Conservation (phyloP, 2,888 invertebrate genomes). For the Tetramorium bicarinatum region DNA sequence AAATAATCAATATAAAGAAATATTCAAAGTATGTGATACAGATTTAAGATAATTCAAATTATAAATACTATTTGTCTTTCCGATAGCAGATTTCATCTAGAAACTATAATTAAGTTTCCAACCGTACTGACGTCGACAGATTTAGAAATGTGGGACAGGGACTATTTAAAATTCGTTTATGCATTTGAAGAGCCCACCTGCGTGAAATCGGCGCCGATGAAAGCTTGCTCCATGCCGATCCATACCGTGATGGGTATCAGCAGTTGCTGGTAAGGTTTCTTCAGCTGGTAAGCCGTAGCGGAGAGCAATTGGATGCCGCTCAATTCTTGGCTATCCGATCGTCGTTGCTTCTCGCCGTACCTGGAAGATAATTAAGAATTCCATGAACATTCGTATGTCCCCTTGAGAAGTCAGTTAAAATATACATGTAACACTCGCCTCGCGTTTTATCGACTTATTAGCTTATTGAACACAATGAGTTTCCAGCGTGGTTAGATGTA, state of each 20-base stretch:
- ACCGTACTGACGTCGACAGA: not conserved
- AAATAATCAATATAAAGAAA: not conserved
- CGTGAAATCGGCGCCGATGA: conserved; percentile 96
- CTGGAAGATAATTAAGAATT: conserved; percentile 85
- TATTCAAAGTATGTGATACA: too few relatives aligned
- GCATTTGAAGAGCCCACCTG: conserved; percentile 87
- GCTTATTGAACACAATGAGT: not conserved
- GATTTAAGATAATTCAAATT: too few relatives aligned
- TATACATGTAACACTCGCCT: not conserved
- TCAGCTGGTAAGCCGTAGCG: conserved; percentile 96
- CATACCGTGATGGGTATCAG: conserved; percentile 98
- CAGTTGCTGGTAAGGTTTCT: conserved; percentile 96
- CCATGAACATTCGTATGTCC: not conserved
- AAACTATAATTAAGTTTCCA: conserved; percentile 7
- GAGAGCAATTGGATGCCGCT: conserved; percentile 93
- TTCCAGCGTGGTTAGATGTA: not conserved
- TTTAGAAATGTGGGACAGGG: not conserved
- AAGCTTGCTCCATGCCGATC: conserved; percentile 99
- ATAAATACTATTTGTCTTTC: not conserved
- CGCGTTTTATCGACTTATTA: not conserved
- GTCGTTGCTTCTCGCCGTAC: conserved; percentile 94
- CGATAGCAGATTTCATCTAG: conserved; percentile 1
- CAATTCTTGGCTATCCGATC: conserved; percentile 91
- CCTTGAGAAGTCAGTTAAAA: conserved; percentile 9
- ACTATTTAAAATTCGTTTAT: conserved; percentile 7